Conservation (phyloP, 2,888 invertebrate genomes). For the Chydorus sphaericus region DNA sequence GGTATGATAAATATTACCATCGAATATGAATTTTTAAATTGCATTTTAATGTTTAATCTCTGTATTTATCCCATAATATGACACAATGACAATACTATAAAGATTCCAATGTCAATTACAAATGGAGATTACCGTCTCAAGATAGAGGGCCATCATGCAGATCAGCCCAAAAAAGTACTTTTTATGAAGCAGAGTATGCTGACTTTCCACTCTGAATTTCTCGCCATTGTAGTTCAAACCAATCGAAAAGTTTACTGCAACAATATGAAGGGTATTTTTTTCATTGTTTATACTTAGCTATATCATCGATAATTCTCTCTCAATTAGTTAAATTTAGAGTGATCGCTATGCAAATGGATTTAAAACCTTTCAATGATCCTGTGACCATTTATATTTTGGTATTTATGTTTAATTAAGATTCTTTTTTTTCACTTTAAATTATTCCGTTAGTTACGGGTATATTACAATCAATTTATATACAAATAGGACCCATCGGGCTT, state of each 20-base stretch:
- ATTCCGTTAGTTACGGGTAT: slow-evolving; percentile 15
- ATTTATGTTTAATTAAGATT: slow-evolving; percentile 18
- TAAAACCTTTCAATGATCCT: slow-evolving; percentile 30
- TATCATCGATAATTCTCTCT: neutral
- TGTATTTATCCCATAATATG: no score
- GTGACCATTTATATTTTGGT: slow-evolving; percentile 30
- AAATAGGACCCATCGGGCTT: slow-evolving; percentile 31
- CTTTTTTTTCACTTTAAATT: slow-evolving; percentile 8
- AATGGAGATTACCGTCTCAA: slow-evolving; percentile 29
- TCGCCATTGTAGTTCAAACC: slow-evolving; percentile 33
- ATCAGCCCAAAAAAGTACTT: slow-evolving; percentile 27
- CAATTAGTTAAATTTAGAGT: slow-evolving; percentile 29
- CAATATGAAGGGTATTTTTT: slow-evolving; percentile 18
- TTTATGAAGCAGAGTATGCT: slow-evolving; percentile 31
- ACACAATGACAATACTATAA: no score
- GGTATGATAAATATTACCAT: neutral
- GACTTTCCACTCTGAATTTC: slow-evolving; percentile 29
- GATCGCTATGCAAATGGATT: slow-evolving; percentile 27
- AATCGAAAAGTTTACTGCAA: slow-evolving; percentile 31
- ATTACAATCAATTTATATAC: neutral
- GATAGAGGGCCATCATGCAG: slow-evolving; percentile 29
- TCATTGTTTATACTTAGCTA: no score
- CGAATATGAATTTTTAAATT: no score
- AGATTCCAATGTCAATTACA: slow-evolving; percentile 29
- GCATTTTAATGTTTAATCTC: no score